Conservation (phyloP, 1,140 invertebrate species). For the Orchestia grillus region DNA sequence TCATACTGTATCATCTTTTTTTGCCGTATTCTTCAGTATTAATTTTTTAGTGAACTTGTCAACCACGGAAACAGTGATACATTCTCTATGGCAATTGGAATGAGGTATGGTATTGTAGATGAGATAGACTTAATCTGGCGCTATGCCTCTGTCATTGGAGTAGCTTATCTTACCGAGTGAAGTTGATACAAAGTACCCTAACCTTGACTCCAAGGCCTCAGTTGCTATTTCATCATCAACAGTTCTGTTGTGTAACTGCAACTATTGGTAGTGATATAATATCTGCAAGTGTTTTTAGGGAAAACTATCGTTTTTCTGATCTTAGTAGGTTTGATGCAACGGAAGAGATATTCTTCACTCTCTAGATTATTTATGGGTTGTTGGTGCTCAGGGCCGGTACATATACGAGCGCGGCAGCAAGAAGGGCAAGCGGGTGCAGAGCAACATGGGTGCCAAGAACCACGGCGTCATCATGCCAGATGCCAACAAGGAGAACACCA, state of each 20-base stretch:
- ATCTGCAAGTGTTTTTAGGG: too few relatives aligned
- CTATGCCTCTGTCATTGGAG: neutral
- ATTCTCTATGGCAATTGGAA: neutral
- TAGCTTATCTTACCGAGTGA: neutral
- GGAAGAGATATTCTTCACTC: too few relatives aligned
- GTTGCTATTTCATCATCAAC: neutral
- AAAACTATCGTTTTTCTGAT: too few relatives aligned
- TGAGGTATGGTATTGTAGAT: neutral
- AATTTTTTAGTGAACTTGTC: too few relatives aligned
- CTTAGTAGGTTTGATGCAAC: too few relatives aligned
- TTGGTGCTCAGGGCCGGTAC: conserved; percentile 83
- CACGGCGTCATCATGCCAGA: conserved; percentile 97
- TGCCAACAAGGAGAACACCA: conserved; percentile 96
- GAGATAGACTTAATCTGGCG: neutral
- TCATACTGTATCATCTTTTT: too few relatives aligned
- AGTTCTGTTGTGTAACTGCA: neutral
- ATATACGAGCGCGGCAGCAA: conserved; percentile 93
- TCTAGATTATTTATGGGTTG: too few relatives aligned
- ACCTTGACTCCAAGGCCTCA: neutral
- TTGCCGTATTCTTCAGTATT: too few relatives aligned
- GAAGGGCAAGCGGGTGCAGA: conserved; percentile 96
- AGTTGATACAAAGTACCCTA: neutral
- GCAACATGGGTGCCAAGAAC: conserved; percentile 99
- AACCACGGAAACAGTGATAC: too few relatives aligned
- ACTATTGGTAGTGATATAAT: neutral